phyloP scores from a whole-genome alignment of 2,888 invertebrate genomes.

The Ormyrus pomaceus region DNA sequence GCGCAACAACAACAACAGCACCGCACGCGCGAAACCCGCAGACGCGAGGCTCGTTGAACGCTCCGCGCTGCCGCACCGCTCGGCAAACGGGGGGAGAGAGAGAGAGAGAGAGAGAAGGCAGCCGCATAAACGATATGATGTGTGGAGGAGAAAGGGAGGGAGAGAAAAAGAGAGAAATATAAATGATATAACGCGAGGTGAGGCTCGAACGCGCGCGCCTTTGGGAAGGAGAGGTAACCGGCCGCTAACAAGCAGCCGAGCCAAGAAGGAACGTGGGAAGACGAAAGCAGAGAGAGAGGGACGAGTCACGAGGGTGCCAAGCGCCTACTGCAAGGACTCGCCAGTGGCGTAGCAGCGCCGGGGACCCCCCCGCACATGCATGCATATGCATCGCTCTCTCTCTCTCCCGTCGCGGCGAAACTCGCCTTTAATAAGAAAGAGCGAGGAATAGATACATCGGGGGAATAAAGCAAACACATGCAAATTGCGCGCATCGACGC shows the following conservation, averaged over 20 bases:
- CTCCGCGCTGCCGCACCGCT: too few species aligned
- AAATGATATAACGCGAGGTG: constrained; percentile 33
- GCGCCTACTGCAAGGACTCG: constrained; percentile 58
- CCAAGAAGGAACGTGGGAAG: constrained; percentile 30
- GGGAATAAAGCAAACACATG: too few species aligned
- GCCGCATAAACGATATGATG: constrained; percentile 22
- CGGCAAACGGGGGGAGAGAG: too few species aligned
- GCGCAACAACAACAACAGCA: too few species aligned
- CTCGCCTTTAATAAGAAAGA: too few species aligned
- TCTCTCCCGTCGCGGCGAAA: neutral
- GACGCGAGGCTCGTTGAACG: too few species aligned
- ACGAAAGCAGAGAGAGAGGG: constrained; percentile 40
- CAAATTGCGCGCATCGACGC: too few species aligned
- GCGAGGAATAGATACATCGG: too few species aligned
- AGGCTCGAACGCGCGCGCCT: constrained; percentile 57
- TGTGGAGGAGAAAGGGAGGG: constrained; percentile 14
- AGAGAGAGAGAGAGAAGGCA: neutral
- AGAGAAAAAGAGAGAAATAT: constrained; percentile 26
- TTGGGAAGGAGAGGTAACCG: constrained; percentile 54
- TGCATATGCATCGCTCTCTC: constrained; percentile 19
- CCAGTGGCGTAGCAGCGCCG: neutral
- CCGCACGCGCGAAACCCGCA: too few species aligned
- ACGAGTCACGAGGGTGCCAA: constrained; percentile 54
- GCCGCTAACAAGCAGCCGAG: constrained; percentile 65
- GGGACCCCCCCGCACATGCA: neutral